Conservation (phyloP, 2,888 invertebrate genomes). For the Boloria euphrosyne region DNA sequence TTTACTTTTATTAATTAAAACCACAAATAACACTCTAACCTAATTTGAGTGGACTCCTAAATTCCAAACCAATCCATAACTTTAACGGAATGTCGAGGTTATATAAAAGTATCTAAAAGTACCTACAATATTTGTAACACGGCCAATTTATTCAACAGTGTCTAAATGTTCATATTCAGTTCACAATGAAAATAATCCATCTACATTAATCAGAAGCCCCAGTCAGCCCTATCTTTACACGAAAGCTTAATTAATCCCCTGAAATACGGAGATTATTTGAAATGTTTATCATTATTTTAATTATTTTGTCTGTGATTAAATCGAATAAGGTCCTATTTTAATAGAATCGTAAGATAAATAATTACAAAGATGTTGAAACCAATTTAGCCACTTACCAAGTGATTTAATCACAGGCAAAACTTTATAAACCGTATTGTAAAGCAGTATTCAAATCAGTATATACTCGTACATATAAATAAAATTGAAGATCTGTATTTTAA, state of each 20-base stretch:
- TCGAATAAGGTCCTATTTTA: slow-evolving; percentile 14
- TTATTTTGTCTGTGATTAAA: slow-evolving; percentile 25
- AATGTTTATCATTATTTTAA: slow-evolving; percentile 31
- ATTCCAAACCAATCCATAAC: too few relatives aligned
- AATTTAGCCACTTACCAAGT: neutral
- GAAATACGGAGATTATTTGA: slow-evolving; percentile 29
- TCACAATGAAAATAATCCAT: slow-evolving; percentile 7
- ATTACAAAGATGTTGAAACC: slow-evolving; percentile 5
- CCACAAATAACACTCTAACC: too few relatives aligned
- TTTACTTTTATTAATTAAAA: too few relatives aligned
- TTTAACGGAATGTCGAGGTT: too few relatives aligned
- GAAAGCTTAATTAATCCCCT: slow-evolving; percentile 37
- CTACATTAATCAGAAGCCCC: slow-evolving; percentile 18
- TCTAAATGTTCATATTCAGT: neutral
- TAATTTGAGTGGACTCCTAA: too few relatives aligned
- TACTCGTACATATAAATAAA: too few relatives aligned
- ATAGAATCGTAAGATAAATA: slow-evolving; percentile 14
- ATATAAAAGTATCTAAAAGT: too few relatives aligned
- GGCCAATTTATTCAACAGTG: neutral
- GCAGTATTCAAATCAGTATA: too few relatives aligned
- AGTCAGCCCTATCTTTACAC: slow-evolving; percentile 29
- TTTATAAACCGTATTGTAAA: too few relatives aligned
- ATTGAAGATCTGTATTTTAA: too few relatives aligned
- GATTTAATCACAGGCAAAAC: neutral
- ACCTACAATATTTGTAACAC: neutral